Evolutionary conservation across 2,797 vertebrate genomes (phyloP).

Genomic region (Novumbra hubbsi): DNA sequence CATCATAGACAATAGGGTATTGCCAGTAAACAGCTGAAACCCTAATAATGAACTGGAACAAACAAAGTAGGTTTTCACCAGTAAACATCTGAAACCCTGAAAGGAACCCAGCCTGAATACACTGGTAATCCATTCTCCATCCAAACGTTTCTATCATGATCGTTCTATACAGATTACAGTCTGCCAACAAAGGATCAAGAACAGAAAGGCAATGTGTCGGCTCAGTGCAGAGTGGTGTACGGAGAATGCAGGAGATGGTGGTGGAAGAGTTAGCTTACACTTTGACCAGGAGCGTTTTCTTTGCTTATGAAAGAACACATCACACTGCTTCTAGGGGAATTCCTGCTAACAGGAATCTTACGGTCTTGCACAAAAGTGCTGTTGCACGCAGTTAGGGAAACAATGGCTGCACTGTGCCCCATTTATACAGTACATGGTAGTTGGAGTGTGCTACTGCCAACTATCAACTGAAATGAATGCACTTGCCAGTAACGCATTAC

Average conservation of each 20-base stretch:
- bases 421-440: constrained; percentile 45
- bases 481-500: constrained; percentile 13
- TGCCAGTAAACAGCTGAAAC: too few relatives aligned
- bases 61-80: too few relatives aligned
- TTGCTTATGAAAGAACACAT: constrained; percentile 59
- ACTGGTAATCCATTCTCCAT: constrained; percentile 44
- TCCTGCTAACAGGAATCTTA: constrained; percentile 66
- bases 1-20: too few relatives aligned
- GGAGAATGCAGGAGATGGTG: constrained; percentile 18
- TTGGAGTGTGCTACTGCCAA: constrained; percentile 47
- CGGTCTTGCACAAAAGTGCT: constrained; percentile 39
- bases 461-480: constrained; percentile 43
- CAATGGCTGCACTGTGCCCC: constrained; percentile 67
- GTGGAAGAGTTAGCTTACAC: neutral
- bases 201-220: constrained; percentile 35
- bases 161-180: neutral
- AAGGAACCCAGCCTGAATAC: too few relatives aligned
- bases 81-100: too few relatives aligned
- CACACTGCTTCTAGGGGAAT: constrained; percentile 60
- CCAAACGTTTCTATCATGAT: constrained; percentile 54
- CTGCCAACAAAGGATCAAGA: neutral
- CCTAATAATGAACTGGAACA: too few relatives aligned
- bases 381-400: constrained; percentile 62
- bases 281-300: neutral
- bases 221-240: constrained; percentile 36